Base-by-base conservation (phyloP, 2,888 invertebrate species). In the Coelopa pilipes region DNA sequence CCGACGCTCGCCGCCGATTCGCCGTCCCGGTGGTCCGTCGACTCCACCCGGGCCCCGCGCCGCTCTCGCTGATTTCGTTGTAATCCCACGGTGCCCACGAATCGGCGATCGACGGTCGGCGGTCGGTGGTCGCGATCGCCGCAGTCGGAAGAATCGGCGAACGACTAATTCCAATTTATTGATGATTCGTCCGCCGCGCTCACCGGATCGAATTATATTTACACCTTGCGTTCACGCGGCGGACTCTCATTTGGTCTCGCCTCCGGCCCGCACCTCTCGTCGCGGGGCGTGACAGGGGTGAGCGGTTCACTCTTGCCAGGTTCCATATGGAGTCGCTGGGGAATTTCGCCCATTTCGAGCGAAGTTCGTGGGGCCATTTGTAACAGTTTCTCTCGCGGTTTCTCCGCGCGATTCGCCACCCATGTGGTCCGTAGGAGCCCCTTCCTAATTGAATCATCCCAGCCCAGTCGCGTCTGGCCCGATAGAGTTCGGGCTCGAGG, bases 21-120 rank as follows among this genome's bases (percentile, higher is more conserved):
- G 73, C 73, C 46, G 76, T 77, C 74, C 73, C 63, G 76, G 81
- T 82, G 81, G 81, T 73, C 81, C 80, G 50, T 47, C 55, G 63
- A 55, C 45, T 71, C 53, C 24, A 15, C 50, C 60, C 49, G 24
- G 17, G 60, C 34, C 34, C 57, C 57, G 49, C 34, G 59, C 3
- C 24, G 55, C 17, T 68, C 66, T 60, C 67, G 46, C 72, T 72
- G 67, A 72, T 72, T 72, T 72, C 60, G 72, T 68, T 67, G 67
- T 72, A 72, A 72, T 72, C 67, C 67, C 72, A 72, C 60, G 59
- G 67, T 67, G 67, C 50, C 46, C 55, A 9, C 47, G 65, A 55
- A 13, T 53, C 63, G 34, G 1, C 49, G 19, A 9, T 19, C 17
- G 19, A 34, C 46, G n/a, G 65, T 34, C 21, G 62, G 34, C 46